Conservation (phyloP, 2,888 invertebrate species). For the Pollenia labialis region DNA sequence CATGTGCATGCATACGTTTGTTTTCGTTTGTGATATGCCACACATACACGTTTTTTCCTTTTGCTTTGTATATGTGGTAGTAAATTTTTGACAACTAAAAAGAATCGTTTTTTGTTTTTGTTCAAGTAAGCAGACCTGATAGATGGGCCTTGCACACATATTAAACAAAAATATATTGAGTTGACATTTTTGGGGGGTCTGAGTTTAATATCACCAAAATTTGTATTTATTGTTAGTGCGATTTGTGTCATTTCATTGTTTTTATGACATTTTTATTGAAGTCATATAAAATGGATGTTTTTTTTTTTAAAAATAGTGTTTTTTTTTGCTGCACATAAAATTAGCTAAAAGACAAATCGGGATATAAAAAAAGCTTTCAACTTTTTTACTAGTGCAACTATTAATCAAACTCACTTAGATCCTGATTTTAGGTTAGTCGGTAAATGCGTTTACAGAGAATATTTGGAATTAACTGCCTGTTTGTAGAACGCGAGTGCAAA, state of each 20-base stretch:
- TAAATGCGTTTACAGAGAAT: neutral
- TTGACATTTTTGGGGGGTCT: neutral
- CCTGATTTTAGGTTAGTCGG: neutral
- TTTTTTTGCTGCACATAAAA: conserved; percentile 25
- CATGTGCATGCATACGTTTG: too few species aligned
- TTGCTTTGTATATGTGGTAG: too few species aligned
- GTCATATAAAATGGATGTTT: conserved; percentile 19
- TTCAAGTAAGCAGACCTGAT: too few species aligned
- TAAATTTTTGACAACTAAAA: too few species aligned
- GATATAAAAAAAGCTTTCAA: conserved; percentile 48
- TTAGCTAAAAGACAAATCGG: neutral
- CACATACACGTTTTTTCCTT: too few species aligned
- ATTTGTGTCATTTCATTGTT: conserved; percentile 52
- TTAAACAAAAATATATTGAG: neutral
- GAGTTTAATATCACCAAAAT: neutral
- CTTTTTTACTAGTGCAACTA: neutral
- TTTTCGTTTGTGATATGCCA: too few species aligned
- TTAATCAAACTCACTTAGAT: neutral
- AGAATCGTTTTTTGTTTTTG: too few species aligned
- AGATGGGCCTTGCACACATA: too few species aligned
- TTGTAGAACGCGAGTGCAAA: too few species aligned
- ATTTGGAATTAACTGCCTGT: neutral
- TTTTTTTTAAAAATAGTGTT: neutral
- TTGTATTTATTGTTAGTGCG: neutral
- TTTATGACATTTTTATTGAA: conserved; percentile 70